Base-by-base conservation (phyloP, 2,797 vertebrate genomes). In the Lutjanus campechanus region DNA sequence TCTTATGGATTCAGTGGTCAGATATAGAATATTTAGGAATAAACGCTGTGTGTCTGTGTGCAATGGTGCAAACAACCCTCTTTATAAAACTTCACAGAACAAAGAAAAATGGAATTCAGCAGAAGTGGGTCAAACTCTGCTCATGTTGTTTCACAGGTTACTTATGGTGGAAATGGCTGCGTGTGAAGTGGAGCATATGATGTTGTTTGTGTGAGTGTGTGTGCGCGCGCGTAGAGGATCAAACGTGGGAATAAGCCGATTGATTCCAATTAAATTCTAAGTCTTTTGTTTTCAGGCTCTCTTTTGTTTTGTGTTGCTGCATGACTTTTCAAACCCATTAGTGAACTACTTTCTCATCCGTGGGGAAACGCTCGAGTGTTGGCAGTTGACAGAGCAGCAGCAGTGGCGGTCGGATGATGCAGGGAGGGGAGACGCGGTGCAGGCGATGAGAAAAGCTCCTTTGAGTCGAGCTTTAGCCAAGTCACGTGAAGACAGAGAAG, bases 221-320 rank as follows among this genome's bases (percentile, higher is more conserved):
- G 56, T 58, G 73, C 73, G 67, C 70, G 43, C 46, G 58, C 16
- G 36, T 53, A 46, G 58, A 60, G 55, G 88, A 90, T 92, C 85
- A 90, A 93, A 93, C 79, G 70, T 93, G 92, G 92, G 93, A 94
- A 94, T 77, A 85, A 91, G 79, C 77, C n/a, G 43, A 88, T 91
- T 83, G 80, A 88, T 90, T 89, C 89, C 79, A 93, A 92, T 92
- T 93, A 93, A 86, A 84, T 8, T 22, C 22, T 0, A 3, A 53
- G 54, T 80, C 90, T 72, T 89, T 92, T 93, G 89, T 91, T 87
- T 85, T 56, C 44, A 0, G 29, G 15, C 58, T 69, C 69, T 47
- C 56, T 71, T 69, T 43, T 69, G 54, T 16, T 2, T 76, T 74
- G 64, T 73, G 77, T 76, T 47, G 70, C 70, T 36, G 77, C 81